Evolutionary conservation across 2,888 invertebrate species (phyloP).

Genomic region (Athalia circularis): DNA sequence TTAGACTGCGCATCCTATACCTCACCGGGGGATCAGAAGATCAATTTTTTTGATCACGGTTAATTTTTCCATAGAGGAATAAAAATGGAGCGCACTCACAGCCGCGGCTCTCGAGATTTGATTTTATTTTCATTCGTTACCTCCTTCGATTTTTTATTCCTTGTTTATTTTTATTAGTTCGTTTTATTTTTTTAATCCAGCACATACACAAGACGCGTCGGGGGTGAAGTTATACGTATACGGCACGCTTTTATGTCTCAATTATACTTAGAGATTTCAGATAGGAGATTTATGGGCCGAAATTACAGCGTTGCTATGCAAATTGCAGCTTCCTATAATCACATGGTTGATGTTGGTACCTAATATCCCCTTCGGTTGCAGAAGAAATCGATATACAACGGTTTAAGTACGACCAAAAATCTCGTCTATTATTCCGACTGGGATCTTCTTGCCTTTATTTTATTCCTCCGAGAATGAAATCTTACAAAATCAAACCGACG

Average conservation of each 20-base stretch:
- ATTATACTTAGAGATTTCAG: slow-evolving; percentile 58
- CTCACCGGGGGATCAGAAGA: too few relatives aligned
- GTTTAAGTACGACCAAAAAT: slow-evolving; percentile 26
- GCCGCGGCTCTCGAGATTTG: too few relatives aligned
- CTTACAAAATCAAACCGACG: neutral
- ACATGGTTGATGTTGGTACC: slow-evolving; percentile 9
- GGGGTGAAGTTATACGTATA: neutral
- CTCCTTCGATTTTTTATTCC: neutral
- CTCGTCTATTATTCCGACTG: neutral
- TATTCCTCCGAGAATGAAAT: neutral
- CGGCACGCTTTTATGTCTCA: slow-evolving; percentile 60
- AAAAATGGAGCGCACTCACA: too few relatives aligned
- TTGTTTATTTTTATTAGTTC: neutral
- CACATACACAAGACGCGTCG: too few relatives aligned
- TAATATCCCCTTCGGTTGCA: slow-evolving; percentile 7
- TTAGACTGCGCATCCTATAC: too few relatives aligned
- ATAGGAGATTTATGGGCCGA: slow-evolving; percentile 58
- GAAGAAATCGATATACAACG: slow-evolving; percentile 36
- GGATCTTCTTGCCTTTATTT: neutral
- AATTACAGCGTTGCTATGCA: slow-evolving; percentile 61
- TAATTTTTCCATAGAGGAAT: too few relatives aligned
- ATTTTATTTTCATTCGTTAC: too few relatives aligned
- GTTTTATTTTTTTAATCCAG: slow-evolving; percentile 22
- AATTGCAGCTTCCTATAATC: slow-evolving; percentile 58
- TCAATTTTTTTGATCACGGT: too few relatives aligned